Percentiles rank a stretch among this genome's conserved stretches.
Evolutionary conservation across 2,113 vertebrate genomes (phyloP).

Genomic region (Plecotus auritus): DNA sequence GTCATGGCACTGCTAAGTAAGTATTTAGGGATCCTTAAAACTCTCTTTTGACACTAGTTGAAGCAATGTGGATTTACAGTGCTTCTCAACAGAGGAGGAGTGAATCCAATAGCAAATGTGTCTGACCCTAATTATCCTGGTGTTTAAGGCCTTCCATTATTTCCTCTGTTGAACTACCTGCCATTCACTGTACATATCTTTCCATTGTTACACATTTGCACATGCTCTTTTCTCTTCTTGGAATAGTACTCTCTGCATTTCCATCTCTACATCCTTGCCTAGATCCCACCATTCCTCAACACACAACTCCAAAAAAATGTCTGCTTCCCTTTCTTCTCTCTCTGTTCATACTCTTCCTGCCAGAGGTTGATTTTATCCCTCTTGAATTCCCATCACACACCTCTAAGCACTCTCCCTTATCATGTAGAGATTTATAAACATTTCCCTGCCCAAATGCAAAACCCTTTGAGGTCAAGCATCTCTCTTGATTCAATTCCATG

Average conservation of each 20-base stretch:
- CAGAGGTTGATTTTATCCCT: background rate
- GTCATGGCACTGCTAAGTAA: background rate
- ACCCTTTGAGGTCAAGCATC: background rate
- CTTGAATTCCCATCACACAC: background rate
- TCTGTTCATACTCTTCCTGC: background rate
- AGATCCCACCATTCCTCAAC: background rate
- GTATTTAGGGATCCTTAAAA: background rate
- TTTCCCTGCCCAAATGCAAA: background rate
- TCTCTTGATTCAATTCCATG: slow-evolving; percentile 1
- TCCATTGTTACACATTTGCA: background rate
- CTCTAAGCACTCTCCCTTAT: background rate
- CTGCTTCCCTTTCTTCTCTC: background rate
- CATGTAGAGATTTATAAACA: background rate
- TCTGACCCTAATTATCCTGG: background rate
- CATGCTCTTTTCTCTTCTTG: background rate
- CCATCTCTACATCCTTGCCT: background rate
- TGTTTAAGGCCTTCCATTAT: background rate
- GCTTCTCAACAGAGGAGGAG: background rate
- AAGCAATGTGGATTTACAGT: background rate
- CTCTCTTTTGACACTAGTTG: background rate
- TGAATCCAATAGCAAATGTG: background rate
- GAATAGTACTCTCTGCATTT: background rate
- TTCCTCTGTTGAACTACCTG: background rate
- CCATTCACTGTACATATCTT: background rate
- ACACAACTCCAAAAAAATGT: background rate